Percentiles rank a stretch among this genome's conserved stretches.
phyloP scores from a whole-genome alignment of 2,797 vertebrate genomes.

The Poeciliopsis paucimaculata region DNA sequence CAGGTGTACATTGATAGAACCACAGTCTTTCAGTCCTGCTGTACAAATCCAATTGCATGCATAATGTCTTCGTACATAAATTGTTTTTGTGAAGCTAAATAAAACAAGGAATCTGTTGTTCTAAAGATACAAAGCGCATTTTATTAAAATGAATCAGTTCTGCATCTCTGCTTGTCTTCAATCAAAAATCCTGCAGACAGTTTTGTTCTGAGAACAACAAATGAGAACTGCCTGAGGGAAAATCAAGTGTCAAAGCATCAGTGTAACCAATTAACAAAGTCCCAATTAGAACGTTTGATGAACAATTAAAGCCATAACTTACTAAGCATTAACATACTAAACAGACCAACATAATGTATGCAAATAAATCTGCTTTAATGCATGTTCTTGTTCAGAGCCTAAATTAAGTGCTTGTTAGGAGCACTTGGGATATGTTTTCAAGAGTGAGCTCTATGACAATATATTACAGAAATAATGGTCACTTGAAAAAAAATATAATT shows the following conservation, averaged over 20 bases:
- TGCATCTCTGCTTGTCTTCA: background rate
- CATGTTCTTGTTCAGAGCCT: slow-evolving; percentile 78
- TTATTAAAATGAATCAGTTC: background rate
- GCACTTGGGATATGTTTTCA: slow-evolving; percentile 71
- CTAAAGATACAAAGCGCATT: background rate
- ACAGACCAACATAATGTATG: slow-evolving; percentile 81
- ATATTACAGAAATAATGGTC: slow-evolving; percentile 83
- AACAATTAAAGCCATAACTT: slow-evolving; percentile 69
- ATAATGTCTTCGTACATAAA: background rate
- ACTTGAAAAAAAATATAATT: slow-evolving; percentile 78
- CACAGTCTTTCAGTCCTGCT: no score
- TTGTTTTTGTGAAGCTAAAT: background rate
- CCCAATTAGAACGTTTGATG: slow-evolving; percentile 64
- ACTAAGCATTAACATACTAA: slow-evolving; percentile 74
- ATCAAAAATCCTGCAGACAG: slow-evolving; percentile 4
- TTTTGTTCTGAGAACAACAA: slow-evolving; percentile 46
- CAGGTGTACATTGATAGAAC: background rate
- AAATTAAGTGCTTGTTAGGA: slow-evolving; percentile 83
- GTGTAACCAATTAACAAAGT: slow-evolving; percentile 68
- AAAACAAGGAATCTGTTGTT: slow-evolving; percentile 2
- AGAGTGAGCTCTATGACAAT: slow-evolving; percentile 78
- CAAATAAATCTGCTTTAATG: slow-evolving; percentile 82
- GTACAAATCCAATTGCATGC: no score
- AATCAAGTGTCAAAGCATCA: slow-evolving; percentile 66
- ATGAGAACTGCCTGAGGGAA: slow-evolving; percentile 48